A percentile compares a stretch with the other conserved stretches of the same genome.
These are phyloP conservation scores for Galerucella pusilla DNA, from an alignment of 2,888 invertebrate species.

Conservation along the genomic window DNA sequence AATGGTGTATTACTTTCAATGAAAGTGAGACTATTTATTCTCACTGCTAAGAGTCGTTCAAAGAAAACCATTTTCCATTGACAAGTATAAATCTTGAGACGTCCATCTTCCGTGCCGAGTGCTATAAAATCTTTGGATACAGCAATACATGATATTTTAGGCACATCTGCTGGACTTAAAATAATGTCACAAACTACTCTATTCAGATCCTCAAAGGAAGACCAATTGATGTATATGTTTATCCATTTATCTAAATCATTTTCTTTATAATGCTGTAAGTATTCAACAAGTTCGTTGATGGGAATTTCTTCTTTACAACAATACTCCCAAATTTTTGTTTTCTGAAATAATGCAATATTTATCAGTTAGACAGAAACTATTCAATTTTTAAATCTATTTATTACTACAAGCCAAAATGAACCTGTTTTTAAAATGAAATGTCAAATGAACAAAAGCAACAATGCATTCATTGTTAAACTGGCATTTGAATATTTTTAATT, in stretches of 20 bases:
- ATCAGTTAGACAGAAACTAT: slow-evolving; percentile 19
- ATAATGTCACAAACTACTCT: slow-evolving; percentile 57
- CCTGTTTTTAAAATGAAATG: no score
- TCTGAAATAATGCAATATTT: slow-evolving; percentile 49
- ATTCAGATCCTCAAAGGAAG: slow-evolving; percentile 58
- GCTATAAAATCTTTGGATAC: slow-evolving; percentile 60
- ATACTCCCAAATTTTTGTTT: slow-evolving; percentile 60
- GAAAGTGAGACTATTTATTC: slow-evolving; percentile 58
- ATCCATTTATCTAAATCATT: slow-evolving; percentile 56
- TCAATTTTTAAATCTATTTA: no score
- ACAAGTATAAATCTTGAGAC: slow-evolving; percentile 57
- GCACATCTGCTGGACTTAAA: slow-evolving; percentile 57
- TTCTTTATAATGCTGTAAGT: slow-evolving; percentile 55
- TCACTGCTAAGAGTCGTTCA: slow-evolving; percentile 57
- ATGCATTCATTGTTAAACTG: not conserved
- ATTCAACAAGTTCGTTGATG: slow-evolving; percentile 58
- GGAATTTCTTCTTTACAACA: slow-evolving; percentile 62
- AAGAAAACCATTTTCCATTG: slow-evolving; percentile 57
- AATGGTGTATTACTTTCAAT: slow-evolving; percentile 49
- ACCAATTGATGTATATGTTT: slow-evolving; percentile 61
- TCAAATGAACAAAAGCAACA: not conserved
- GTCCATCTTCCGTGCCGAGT: slow-evolving; percentile 61
- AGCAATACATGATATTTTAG: slow-evolving; percentile 59
- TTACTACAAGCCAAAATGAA: no score
- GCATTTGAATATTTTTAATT: not conserved